Evolutionary conservation across 2,888 invertebrate species (phyloP).

Genomic region (Thera britannica): DNA sequence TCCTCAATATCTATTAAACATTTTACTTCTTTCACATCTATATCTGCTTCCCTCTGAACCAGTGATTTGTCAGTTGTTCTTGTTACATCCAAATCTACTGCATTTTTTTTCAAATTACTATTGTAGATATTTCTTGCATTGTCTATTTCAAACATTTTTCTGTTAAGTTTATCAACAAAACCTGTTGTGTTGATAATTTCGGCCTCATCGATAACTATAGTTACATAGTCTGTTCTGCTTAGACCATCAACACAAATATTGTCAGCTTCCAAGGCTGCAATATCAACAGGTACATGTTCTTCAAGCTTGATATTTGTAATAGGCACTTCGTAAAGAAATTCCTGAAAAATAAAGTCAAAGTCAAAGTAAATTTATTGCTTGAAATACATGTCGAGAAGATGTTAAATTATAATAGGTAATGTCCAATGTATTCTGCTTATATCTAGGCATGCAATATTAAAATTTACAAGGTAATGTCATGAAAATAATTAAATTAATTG

Average conservation of each 20-base stretch:
- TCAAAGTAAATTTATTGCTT: too few species aligned
- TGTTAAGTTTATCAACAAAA: too few species aligned
- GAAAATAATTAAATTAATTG: background rate
- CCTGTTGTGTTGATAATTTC: too few species aligned
- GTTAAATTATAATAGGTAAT: too few species aligned
- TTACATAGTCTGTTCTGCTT: background rate
- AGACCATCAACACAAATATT: background rate
- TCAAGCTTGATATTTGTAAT: conserved; percentile 11
- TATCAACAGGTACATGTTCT: background rate
- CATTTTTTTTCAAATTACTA: background rate
- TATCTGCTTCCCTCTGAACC: too few species aligned
- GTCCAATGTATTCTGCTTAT: too few species aligned
- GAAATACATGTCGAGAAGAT: too few species aligned
- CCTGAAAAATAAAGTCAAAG: conserved; percentile 13
- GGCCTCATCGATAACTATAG: background rate
- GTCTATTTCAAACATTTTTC: too few species aligned
- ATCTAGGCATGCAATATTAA: too few species aligned
- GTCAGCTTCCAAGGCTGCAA: background rate
- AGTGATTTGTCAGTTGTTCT: background rate
- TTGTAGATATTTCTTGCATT: too few species aligned
- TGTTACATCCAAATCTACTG: background rate
- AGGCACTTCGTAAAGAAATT: conserved; percentile 23
- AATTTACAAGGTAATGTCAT: too few species aligned
- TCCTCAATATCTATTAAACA: background rate
- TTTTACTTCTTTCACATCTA: too few species aligned